A percentile compares a stretch with the other conserved stretches of the same genome.
Evolutionary conservation across 92 coral and sea anemone species (phyloP).

Genomic region (Diadumene lineata): DNA sequence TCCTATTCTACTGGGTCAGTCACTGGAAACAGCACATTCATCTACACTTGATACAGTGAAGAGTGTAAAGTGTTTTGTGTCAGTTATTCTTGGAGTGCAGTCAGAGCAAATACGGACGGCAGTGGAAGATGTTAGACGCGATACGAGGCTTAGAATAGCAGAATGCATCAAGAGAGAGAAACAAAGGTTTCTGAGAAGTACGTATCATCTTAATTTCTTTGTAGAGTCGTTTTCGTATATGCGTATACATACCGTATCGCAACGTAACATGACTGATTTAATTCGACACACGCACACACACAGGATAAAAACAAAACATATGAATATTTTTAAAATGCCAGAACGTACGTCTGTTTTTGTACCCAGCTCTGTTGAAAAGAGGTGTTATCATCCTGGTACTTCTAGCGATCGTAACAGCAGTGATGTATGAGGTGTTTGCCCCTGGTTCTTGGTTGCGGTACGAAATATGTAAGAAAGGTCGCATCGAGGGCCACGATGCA

Average conservation of each 20-base stretch:
- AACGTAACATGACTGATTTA: too few species aligned
- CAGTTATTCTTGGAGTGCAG: constrained; percentile 85
- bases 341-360: not conserved
- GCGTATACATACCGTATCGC: too few species aligned
- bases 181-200: constrained; percentile 10
- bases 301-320: too few species aligned
- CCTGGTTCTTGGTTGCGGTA: constrained; percentile 65
- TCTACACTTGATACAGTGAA: constrained; percentile 50
- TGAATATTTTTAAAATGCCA: too few species aligned
- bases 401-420: constrained; percentile 24
- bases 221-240: too few species aligned
- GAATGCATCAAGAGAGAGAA: constrained; percentile 44
- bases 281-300: too few species aligned
- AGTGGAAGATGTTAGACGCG: constrained; percentile 60
- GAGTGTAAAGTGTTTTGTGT: constrained; percentile 86
- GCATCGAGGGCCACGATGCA: constrained; percentile 42
- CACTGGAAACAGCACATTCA: constrained; percentile 60
- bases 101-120: constrained; percentile 71
- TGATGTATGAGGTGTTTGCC: constrained; percentile 58
- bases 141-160: constrained; percentile 53
- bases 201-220: too few species aligned
- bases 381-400: constrained; percentile 23
- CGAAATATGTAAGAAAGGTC: constrained; percentile 46
- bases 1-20: constrained; percentile 85
- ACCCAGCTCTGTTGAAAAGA: constrained; percentile 46